A percentile compares a stretch with the other conserved stretches of the same genome.
Conservation (phyloP, 2,888 invertebrate species). For the Lissonota sp. region DNA sequence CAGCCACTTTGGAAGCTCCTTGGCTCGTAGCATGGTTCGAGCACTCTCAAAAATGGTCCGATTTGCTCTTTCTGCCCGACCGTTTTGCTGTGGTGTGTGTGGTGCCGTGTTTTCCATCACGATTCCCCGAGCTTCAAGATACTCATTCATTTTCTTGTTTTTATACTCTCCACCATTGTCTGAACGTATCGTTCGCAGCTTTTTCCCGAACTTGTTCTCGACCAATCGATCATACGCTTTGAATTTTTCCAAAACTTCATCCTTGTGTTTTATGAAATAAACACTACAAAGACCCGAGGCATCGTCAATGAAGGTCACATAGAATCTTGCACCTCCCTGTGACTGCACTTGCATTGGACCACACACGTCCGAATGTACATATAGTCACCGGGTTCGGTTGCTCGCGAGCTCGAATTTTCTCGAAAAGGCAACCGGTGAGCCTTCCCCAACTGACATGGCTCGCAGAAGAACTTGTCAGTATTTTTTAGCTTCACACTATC, state of each 20-base stretch:
- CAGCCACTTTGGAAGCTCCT: conserved; percentile 64
- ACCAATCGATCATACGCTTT: conserved; percentile 48
- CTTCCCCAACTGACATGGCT: conserved; percentile 63
- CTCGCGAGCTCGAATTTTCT: not conserved
- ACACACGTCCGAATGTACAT: conserved; percentile 55
- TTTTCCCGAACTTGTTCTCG: conserved; percentile 53
- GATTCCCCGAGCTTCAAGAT: conserved; percentile 67
- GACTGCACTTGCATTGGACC: conserved; percentile 52
- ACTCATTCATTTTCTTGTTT: conserved; percentile 54
- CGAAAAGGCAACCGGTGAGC: conserved; percentile 62
- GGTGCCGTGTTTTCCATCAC: conserved; percentile 66
- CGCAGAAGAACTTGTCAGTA: conserved; percentile 61
- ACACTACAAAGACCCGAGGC: conserved; percentile 45
- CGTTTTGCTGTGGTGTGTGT: conserved; percentile 73
- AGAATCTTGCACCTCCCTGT: conserved; percentile 49
- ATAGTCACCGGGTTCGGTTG: conserved; percentile 47
- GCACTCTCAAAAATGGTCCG: conserved; percentile 71
- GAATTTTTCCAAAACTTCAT: conserved; percentile 60
- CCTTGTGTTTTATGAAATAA: conserved; percentile 52
- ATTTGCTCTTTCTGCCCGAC: conserved; percentile 72
- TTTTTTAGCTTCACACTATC: conserved; percentile 37
- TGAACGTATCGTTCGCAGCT: conserved; percentile 40
- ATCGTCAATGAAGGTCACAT: conserved; percentile 53
- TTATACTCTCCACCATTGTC: conserved; percentile 45
- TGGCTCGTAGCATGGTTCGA: conserved; percentile 69